Base-by-base conservation (phyloP, 2,888 invertebrate genomes). In the Brenthis daphne region DNA sequence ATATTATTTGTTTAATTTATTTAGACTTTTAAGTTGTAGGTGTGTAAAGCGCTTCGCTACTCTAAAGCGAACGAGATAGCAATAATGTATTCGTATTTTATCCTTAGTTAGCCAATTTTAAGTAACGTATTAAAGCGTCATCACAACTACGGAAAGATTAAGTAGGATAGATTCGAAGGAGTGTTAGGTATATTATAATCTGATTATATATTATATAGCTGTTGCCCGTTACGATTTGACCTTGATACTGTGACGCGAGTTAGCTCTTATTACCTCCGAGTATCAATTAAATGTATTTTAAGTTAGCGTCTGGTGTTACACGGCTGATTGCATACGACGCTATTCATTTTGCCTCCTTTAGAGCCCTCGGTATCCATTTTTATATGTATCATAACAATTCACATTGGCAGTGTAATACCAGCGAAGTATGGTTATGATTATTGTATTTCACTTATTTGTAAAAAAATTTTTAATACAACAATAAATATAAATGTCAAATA, bases 241-340 rank as follows among this genome's bases (percentile, higher is more conserved):
- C 84, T 89, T 89, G 91, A 89, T 91, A 88, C 90, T 87, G 79
- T 83, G 86, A 85, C 84, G 85, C 83, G 86, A 85, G 85, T 83
- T 88, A 86, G 88, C 87, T 91, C 87, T 87, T 89, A 90, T 91
- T 92, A 92, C 92, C 92, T 92, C 92, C 92, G 92, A 92, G 91
- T 92, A 92, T 92, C 92, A 88, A 91, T 91, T 89, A 86, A 89
- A 87, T 83, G 75, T 90, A 88, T 85, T 86, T 86, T 90, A 88
- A 89, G 86, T 89, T 86, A 77, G 77, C 78, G 78, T 78, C 83
- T 83, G 82, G 81, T 85, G 77, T 83, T 85, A 80, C 85, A 83
- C 83, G 83, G 80, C 73, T 74, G 73, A 65, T 58, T 24, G 47
- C 29, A 20, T 48, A 58, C 68, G 67, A 69, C 68, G 71, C 74